These are phyloP conservation scores for Protomyctophum bolini DNA, from an alignment of 2,113 vertebrate species.

Conservation along the genomic window DNA sequence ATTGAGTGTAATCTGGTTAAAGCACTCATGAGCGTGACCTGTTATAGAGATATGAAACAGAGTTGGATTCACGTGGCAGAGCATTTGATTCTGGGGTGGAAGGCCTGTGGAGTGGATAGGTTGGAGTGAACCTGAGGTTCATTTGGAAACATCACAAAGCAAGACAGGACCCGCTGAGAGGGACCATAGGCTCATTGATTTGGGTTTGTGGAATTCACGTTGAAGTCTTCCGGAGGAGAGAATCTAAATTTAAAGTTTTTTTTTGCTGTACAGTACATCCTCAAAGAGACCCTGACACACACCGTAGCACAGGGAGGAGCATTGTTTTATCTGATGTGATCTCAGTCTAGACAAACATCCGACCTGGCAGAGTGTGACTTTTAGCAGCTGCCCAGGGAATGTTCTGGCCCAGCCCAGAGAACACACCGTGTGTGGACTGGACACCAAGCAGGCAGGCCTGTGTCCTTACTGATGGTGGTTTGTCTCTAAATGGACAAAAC, in stretches of 20 bases:
- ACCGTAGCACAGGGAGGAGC: constrained; percentile 21
- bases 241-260: constrained; percentile 35
- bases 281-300: constrained; percentile 41
- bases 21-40: too few species aligned
- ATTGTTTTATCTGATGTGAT: constrained; percentile 61
- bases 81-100: not conserved
- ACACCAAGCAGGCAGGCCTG: constrained; percentile 1
- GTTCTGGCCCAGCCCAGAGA: constrained; percentile 27
- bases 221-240: constrained; percentile 37
- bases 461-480: not conserved
- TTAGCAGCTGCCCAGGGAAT: constrained; percentile 59
- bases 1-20: too few species aligned
- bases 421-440: constrained; percentile 14
- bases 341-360: constrained; percentile 68
- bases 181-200: constrained; percentile 10
- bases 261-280: constrained; percentile 11
- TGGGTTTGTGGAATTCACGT: constrained; percentile 23
- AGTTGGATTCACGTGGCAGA: not conserved
- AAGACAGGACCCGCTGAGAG: not conserved
- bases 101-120: not conserved
- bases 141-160: constrained; percentile 26
- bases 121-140: not conserved
- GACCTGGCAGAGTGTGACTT: constrained; percentile 51
- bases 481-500: constrained; percentile 15
- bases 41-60: constrained; percentile 1